A percentile compares a stretch with the other conserved stretches of the same genome.
Evolutionary conservation across 53 echinoderm and acorn worm species (phyloP).

Genomic region (Hippasteria phrygiana): DNA sequence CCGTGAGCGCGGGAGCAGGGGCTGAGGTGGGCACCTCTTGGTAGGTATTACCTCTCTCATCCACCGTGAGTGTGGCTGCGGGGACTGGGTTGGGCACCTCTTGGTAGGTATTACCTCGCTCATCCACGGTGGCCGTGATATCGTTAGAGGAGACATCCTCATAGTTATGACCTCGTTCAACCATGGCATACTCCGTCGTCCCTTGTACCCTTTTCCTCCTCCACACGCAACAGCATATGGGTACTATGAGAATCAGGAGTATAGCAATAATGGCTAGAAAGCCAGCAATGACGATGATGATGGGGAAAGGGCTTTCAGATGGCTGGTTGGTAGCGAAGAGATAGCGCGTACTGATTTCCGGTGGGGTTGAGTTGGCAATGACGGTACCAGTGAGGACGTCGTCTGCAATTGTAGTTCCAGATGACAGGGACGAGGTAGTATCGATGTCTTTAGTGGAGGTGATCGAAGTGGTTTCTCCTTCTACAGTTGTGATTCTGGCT

Average conservation of each 20-base stretch:
- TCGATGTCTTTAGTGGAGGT: too few relatives aligned
- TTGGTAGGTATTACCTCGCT: conserved; percentile 20
- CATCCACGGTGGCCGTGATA: neutral
- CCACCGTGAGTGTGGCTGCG: neutral
- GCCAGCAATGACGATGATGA: neutral
- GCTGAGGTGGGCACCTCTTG: neutral
- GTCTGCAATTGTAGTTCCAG: neutral
- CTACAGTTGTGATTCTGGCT: neutral
- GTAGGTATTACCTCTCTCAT: neutral
- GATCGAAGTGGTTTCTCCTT: neutral
- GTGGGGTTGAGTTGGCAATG: too few relatives aligned
- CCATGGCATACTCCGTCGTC: neutral
- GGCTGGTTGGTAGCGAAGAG: neutral
- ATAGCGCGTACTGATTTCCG: neutral
- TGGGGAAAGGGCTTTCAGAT: neutral
- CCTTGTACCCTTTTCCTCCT: neutral
- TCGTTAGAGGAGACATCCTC: neutral
- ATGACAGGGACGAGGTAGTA: neutral
- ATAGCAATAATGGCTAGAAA: neutral
- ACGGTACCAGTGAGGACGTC: too few relatives aligned
- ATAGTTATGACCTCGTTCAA: neutral
- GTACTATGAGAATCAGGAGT: neutral
- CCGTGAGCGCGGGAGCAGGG: neutral
- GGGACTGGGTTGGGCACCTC: neutral
- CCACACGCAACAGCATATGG: neutral